Evolutionary conservation across 1,140 invertebrate genomes (phyloP), one percentile per base, ranked within the genome.

Genomic region (Drosophila insularis): DNA sequence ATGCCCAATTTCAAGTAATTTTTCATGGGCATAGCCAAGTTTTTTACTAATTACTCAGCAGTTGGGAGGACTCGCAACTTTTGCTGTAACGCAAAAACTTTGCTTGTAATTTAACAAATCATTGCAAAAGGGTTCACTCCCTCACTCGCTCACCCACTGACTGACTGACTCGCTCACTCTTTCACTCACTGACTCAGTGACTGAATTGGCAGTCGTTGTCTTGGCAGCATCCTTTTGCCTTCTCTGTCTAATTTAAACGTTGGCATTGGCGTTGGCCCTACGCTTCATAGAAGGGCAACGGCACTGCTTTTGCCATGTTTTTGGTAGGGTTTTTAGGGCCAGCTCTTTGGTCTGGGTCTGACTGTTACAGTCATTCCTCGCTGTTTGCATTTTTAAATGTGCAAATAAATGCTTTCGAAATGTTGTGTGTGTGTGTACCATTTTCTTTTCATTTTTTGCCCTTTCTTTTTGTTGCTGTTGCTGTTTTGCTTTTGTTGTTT

Each of bases 1-100:
- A 82, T 69, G 79, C 79, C 71, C 82, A 77, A 69, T 87, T 86
- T 82, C 54, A 37, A 73, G 75, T 74, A 82, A 86, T 86, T 86
- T 86, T 89, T 86, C 82, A 87, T 78, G 64, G 68, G 68, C 77
- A 72, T 72, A 75, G 65, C 68, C 74, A 75, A 75, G 82, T 77
- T 62, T 72, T 71, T 77, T 50, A 87, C 81, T 86, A 87, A 87
- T 86, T 86, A 81, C 79, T 75, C 46, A 59, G 59, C 40, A 65
- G 59, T 50, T 35, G 67, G 61, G 59, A 63, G 31, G 19, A 23
- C 55, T 64, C 35, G 46, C 50, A n/a, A 19, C 23, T 13, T 23
- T 43, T 58, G 2, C n/a, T 21, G 40, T 17, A 8, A 37, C 11
- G 62, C 40, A 63, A 76, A 84, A 86, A 87, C 65, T 86, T 89